These are phyloP conservation scores for Psittacula echo DNA, from an alignment of 2,797 vertebrate species.

Conservation along the genomic window DNA sequence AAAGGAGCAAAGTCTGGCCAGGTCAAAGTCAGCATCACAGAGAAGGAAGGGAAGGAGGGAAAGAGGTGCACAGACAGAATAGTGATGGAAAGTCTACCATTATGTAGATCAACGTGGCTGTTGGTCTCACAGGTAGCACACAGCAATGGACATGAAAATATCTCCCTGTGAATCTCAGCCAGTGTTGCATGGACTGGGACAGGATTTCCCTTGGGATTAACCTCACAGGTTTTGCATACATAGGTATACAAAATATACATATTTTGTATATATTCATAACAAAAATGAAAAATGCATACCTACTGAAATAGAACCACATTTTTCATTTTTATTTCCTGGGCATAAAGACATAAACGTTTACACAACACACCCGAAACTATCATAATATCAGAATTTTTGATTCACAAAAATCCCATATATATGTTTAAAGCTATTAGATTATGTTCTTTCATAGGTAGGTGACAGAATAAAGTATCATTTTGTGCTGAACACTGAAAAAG, in stretches of 20 bases:
- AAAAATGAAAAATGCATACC: background rate
- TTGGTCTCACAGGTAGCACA: background rate
- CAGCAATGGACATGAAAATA: background rate
- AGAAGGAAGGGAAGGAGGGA: background rate
- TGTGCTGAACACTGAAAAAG: background rate
- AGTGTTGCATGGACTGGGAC: rapidly evolving
- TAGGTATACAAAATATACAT: background rate
- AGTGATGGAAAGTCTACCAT: background rate
- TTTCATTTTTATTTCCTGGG: background rate
- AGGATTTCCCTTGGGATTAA: background rate
- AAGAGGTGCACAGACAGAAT: background rate
- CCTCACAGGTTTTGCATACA: background rate
- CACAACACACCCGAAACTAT: background rate
- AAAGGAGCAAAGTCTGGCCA: background rate
- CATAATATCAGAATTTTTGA: background rate
- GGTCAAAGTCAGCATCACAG: background rate
- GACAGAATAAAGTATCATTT: background rate
- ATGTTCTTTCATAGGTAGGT: background rate
- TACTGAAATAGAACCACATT: background rate
- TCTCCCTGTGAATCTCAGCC: background rate
- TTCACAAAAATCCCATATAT: background rate
- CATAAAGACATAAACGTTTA: background rate
- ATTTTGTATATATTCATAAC: background rate
- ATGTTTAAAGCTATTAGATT: background rate
- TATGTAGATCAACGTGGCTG: background rate